phyloP scores from a whole-genome alignment of 2,888 invertebrate species.

The Thumatha senex region DNA sequence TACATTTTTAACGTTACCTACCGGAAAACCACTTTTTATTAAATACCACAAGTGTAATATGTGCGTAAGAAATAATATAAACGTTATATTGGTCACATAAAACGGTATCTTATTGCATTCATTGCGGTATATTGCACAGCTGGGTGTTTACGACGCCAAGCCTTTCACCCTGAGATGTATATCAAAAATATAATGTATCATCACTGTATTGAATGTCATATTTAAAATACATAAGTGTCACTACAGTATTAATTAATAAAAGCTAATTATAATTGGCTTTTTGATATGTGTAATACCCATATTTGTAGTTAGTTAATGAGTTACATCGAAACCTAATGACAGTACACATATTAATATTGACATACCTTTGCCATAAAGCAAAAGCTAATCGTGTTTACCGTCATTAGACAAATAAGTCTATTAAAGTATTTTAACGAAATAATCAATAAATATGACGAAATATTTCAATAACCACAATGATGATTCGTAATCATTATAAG shows the following conservation, averaged over 20 bases:
- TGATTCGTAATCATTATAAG: background rate
- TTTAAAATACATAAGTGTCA: background rate
- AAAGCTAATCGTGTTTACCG: no score
- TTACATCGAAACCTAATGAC: no score
- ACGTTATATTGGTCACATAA: constrained; percentile 42
- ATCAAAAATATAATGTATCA: constrained; percentile 42
- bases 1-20: background rate
- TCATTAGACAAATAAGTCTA: no score
- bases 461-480: background rate
- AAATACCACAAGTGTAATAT: constrained; percentile 20
- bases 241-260: no score
- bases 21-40: background rate
- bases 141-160: constrained; percentile 49
- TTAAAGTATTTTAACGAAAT: background rate
- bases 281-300: no score
- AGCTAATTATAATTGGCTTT: no score
- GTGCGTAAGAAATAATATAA: constrained; percentile 35
- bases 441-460: background rate
- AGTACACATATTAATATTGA: no score
- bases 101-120: constrained; percentile 42
- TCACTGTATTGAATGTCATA: background rate
- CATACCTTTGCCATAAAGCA: no score
- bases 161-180: constrained; percentile 46
- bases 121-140: constrained; percentile 50
- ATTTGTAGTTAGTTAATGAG: no score